Evolutionary conservation across 2,113 vertebrate species (phyloP).

Genomic region (Cavia aperea): DNA sequence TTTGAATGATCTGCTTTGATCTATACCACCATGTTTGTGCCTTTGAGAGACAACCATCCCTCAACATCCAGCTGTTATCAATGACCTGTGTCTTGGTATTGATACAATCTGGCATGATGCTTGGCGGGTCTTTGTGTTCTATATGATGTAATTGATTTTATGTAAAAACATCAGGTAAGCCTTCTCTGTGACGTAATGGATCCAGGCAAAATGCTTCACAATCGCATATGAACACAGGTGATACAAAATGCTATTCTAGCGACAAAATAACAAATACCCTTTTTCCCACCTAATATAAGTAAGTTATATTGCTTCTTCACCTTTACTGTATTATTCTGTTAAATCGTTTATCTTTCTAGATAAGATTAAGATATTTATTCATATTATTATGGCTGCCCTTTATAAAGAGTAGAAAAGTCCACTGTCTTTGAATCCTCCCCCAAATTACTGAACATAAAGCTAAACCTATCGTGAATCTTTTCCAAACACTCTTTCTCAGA

Average conservation of each 20-base stretch:
- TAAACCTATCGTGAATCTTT: not conserved
- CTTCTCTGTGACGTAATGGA: not conserved
- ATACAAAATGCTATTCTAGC: not conserved
- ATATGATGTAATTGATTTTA: not conserved
- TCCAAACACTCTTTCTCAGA: not conserved
- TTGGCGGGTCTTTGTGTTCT: not conserved
- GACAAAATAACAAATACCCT: not conserved
- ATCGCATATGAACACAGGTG: not conserved
- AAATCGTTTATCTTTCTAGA: not conserved
- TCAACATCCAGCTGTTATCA: not conserved
- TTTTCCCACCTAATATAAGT: not conserved
- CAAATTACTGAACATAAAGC: not conserved
- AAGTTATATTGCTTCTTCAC: not conserved
- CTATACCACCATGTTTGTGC: not conserved
- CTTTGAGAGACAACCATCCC: not conserved
- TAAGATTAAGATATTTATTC: not conserved
- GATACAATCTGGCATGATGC: not conserved
- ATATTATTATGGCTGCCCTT: not conserved
- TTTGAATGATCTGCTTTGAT: not conserved
- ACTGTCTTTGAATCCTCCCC: not conserved
- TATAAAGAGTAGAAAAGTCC: not conserved
- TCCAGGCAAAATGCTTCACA: not conserved
- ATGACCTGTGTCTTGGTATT: not conserved
- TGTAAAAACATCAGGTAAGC: not conserved
- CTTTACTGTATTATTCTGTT: not conserved